Evolutionary conservation across 2,113 vertebrate genomes (phyloP).

Genomic region (Pleuronectes platessa): DNA sequence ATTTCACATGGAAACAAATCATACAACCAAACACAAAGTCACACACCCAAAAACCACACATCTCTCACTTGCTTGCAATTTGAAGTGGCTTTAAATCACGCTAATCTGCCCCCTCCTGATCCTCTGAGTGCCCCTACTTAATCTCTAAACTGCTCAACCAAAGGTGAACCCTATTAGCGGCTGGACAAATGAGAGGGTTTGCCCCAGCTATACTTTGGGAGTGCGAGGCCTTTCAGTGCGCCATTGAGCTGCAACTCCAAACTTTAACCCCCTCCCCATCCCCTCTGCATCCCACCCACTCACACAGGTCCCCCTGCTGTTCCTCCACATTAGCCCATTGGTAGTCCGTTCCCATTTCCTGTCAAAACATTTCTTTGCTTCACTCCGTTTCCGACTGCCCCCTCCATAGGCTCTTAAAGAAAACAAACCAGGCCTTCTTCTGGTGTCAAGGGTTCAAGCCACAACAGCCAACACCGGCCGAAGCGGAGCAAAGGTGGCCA

Average conservation of each 20-base stretch:
- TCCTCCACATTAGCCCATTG: constrained; percentile 66
- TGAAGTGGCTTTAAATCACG: constrained; percentile 71
- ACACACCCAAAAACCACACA: constrained; percentile 20
- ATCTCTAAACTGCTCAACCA: constrained; percentile 65
- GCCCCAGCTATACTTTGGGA: constrained; percentile 37
- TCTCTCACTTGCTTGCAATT: constrained; percentile 22
- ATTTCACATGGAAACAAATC: constrained; percentile 37
- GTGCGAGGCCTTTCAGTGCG: constrained; percentile 41
- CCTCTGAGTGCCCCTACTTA: constrained; percentile 64
- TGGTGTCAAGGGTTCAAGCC: constrained; percentile 61
- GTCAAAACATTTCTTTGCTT: constrained; percentile 68
- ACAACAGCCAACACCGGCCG: constrained; percentile 49
- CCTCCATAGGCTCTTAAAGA: constrained; percentile 55
- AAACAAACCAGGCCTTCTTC: constrained; percentile 64
- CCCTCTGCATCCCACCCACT: constrained; percentile 43
- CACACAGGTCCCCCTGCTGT: constrained; percentile 49
- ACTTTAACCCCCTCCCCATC: constrained; percentile 18
- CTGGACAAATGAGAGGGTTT: constrained; percentile 69
- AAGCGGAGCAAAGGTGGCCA: constrained; percentile 69
- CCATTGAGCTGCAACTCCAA: constrained; percentile 59
- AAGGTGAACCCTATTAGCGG: constrained; percentile 77
- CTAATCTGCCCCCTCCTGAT: constrained; percentile 67
- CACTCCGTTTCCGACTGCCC: constrained; percentile 57
- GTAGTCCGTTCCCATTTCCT: constrained; percentile 78
- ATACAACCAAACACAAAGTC: constrained; percentile 11